Evolutionary conservation across 2,797 vertebrate genomes (phyloP), one percentile per base, ranked within the genome.

Genomic region (Sarcoramphus papa): DNA sequence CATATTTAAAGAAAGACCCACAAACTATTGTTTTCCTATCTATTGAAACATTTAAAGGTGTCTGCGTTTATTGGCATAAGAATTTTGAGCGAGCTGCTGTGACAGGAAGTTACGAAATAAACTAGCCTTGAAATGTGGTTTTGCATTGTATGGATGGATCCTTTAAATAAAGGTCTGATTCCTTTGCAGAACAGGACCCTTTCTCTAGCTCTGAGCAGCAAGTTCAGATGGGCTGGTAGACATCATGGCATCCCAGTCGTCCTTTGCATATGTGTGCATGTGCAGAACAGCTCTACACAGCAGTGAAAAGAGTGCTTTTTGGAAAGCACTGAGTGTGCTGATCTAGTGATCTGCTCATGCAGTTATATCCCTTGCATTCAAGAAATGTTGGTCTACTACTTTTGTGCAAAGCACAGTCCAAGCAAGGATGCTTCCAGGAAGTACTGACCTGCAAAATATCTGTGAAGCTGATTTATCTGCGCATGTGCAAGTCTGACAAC

Each of bases 381-480:
- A 48, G 25, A 60, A 59, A 25, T 12, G 4, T 16, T 45, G 25
- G 5, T 31, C 45, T 59, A 12, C 10, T 4, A 1, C 17, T 67
- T 73, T 59, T 73, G 54, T 53, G n/a, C 18, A 51, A 67, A 57
- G 24, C 9, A 15, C 12, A 0, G 7, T 68, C 50, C 21, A 24
- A 37, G 9, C 0, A 1, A 67, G 11, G 59, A 48, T 1, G 3
- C 7, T 16, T 68, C 22, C 8, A 35, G 53, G 30, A 76, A 37
- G 48, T n/a, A 35, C 4, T 72, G 28, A 35, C 33, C 43, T 81
- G 40, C 43, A 88, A 57, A 70, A n/a, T 51, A 41, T 6, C 12
- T n/a, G 19, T 75, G 63, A 65, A 51, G 37, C 20, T 60, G 40
- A 63, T 54, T 27, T 64, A 43, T 30, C 16, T 33, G 19, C 0